A percentile compares a stretch with the other conserved stretches of the same genome.
Conservation (phyloP, 2,113 vertebrate genomes). For the Chiloscyllium plagiosum region DNA sequence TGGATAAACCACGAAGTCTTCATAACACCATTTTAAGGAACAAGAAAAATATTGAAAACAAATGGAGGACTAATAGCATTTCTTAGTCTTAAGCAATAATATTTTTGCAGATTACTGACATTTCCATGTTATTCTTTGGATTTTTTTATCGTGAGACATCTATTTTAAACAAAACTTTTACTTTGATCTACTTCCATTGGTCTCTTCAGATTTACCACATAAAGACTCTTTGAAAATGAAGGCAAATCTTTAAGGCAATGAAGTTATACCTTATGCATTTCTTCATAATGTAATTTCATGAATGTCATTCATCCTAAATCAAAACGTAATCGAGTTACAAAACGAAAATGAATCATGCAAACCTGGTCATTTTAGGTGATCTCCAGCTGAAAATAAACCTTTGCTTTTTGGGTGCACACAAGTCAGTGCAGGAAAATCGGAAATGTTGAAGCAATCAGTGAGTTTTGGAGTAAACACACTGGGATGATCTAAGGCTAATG, state of each 20-base stretch:
- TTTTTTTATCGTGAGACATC: not conserved
- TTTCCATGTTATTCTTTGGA: not conserved
- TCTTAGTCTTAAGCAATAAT: not conserved
- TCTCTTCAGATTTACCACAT: not conserved
- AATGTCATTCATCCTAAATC: not conserved
- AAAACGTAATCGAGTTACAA: not conserved
- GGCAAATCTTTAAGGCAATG: not conserved
- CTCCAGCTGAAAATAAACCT: not conserved
- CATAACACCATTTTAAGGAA: not conserved
- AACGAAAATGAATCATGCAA: not conserved
- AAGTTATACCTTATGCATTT: slow-evolving; percentile 6
- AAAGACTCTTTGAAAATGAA: not conserved
- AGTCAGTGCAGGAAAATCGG: not conserved
- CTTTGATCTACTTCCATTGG: not conserved
- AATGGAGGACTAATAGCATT: not conserved
- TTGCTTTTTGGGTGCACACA: not conserved
- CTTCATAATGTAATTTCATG: not conserved
- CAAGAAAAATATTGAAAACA: not conserved
- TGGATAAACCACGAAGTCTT: not conserved
- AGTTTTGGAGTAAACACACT: not conserved
- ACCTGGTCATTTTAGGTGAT: not conserved
- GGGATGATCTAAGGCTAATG: not conserved
- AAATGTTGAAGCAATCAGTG: not conserved
- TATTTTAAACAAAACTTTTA: not conserved
- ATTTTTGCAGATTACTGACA: not conserved